Percentiles rank a stretch among this genome's conserved stretches.
Evolutionary conservation across 2,113 vertebrate species (phyloP).

Genomic region (Albula glossodonta): DNA sequence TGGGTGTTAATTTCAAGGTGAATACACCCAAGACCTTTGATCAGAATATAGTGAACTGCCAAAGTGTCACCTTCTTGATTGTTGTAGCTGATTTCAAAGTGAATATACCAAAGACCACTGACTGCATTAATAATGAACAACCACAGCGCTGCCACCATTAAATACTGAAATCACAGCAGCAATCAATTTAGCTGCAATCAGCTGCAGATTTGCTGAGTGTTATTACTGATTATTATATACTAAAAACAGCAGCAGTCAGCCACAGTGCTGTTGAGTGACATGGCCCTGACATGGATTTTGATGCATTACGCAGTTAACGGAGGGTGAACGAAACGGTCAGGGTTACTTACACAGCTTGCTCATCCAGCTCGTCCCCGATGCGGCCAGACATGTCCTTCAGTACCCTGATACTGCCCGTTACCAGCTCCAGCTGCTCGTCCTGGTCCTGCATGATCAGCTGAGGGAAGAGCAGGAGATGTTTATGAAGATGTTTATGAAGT

Average conservation of each 20-base stretch:
- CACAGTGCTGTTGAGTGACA: neutral
- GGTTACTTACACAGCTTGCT: constrained; percentile 74
- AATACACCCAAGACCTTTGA: no score
- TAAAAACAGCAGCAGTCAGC: neutral
- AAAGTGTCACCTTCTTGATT: neutral
- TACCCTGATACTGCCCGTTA: constrained; percentile 76
- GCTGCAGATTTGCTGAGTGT: neutral
- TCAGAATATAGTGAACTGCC: neutral
- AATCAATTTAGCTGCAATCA: no score
- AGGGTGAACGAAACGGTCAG: neutral
- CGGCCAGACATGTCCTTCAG: constrained; percentile 77
- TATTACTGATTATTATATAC: neutral
- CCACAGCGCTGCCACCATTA: no score
- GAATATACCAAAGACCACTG: no score
- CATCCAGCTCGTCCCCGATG: constrained; percentile 79
- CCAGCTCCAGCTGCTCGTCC: constrained; percentile 79
- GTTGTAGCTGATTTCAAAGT: neutral
- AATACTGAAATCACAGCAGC: no score
- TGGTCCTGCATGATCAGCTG: constrained; percentile 79
- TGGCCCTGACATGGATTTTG: neutral
- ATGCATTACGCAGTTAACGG: neutral
- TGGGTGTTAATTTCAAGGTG: no score
- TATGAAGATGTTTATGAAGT: neutral
- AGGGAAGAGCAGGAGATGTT: neutral
- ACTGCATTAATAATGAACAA: no score